These are phyloP conservation scores for Coccyzus lansbergi DNA, from an alignment of 2,797 vertebrate species.

Conservation along the genomic window DNA sequence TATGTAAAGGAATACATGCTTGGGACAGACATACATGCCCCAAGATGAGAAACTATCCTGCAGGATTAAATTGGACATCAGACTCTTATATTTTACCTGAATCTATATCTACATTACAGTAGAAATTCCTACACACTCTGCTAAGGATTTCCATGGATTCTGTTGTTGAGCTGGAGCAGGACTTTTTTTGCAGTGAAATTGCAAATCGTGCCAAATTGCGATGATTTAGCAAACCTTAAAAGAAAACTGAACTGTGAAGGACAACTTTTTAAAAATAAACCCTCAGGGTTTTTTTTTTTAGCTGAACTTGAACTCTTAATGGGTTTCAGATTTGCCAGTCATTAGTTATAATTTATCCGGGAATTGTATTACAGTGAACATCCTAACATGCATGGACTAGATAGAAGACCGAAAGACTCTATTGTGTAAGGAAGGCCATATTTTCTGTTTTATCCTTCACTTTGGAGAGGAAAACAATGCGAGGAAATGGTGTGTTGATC, in stretches of 20 bases:
- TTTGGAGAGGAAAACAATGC: constrained; percentile 40
- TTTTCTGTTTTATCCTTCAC: constrained; percentile 57
- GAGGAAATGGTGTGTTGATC: constrained; percentile 57
- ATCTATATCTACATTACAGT: accelerated
- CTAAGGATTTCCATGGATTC: not conserved
- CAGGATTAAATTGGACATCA: not conserved
- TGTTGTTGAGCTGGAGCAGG: not conserved
- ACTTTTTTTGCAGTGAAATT: not conserved
- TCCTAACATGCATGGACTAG: constrained; percentile 20
- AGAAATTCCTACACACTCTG: not conserved
- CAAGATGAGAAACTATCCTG: not conserved
- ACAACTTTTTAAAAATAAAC: constrained; percentile 50
- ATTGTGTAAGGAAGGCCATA: constrained; percentile 44
- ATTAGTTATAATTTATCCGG: constrained; percentile 50
- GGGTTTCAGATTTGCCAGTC: constrained; percentile 22
- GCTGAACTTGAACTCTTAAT: constrained; percentile 32
- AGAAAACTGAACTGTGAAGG: not conserved
- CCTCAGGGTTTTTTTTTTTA: not conserved
- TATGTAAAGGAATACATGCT: not conserved
- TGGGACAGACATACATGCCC: not conserved
- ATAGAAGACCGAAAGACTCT: constrained; percentile 35
- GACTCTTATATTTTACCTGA: not conserved
- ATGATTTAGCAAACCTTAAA: not conserved
- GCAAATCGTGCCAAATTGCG: not conserved
- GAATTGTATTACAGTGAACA: constrained; percentile 43